Evolutionary conservation across 1,140 invertebrate genomes (phyloP), one percentile per base, ranked within the genome.

Genomic region (Brachionus rubens): DNA sequence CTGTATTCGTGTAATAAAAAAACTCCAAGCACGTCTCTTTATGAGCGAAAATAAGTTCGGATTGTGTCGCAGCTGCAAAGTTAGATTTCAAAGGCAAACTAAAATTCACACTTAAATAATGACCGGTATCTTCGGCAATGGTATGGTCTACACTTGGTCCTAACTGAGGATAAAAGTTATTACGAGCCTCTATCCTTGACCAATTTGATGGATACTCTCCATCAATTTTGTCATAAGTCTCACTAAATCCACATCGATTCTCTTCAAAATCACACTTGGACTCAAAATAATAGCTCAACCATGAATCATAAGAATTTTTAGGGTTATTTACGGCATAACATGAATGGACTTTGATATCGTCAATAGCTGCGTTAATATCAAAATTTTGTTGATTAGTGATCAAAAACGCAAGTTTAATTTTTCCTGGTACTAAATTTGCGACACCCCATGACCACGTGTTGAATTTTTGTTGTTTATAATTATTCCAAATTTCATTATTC

Each of bases 71-170:
- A 7, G 48, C 48, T 52, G n/a, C 16, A 52, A 52, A 52, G 24
- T 52, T 24, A 21, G n/a, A 4, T 9, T 6, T 52, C 3, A 52
- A 19, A 21, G 48, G 48, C 9, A 52, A 19, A 21, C 48, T 52
- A 10, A 52, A 52, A 24, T 52, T 52, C 3, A 52, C 48, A 52
- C n/a, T 24, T 52, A 52, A 21, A 52, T 52, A 52, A 52, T 52
- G 10, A 21, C 48, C 19, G 7, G 16, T 9, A 9, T 52, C 3
- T 3, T 6, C 24, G 3, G 16, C 2, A 21, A 19, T 52, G 3
- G 48, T 52, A 24, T 52, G 48, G 10, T 52, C 48, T 21, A 52
- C 19, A 19, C 6, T 19, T 21, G 48, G 48, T 2, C 48, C 48
- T 21, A 52, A 24, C 9, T 24, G 6, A 3, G 48, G 48, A 24